Evolutionary conservation across 2,797 vertebrate species (phyloP), one percentile per base, ranked within the genome.

Genomic region (Acrossocheilus wenchowensis): DNA sequence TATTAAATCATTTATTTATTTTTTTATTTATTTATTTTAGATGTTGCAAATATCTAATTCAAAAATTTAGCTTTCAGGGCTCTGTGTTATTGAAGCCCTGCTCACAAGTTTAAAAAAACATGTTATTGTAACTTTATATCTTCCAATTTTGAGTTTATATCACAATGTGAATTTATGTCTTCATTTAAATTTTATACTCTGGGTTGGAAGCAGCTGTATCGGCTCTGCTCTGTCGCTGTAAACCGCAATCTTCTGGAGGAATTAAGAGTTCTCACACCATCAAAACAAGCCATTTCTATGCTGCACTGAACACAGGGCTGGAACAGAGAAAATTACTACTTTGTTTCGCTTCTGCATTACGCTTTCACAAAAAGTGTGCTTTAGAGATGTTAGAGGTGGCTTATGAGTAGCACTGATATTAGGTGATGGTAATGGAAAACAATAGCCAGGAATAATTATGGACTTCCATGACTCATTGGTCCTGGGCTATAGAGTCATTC

Each of bases 401-500:
- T 77, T 74, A 14, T 15, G 45, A 34, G 43, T 50, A 83, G 50
- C 52, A 23, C 71, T 77, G 36, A 77, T 81, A 78, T 77, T 83
- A 81, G 72, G 86, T 71, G 50, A 73, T n/a, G 41, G 50, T 78
- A 85, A 86, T 79, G 52, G 71, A 71, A 72, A 66, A 68, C 66
- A 86, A 78, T 86, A n/a, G 45, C 66, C 12, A 7, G 64, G 45
- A 77, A 79, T 86, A 86, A 86, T 87, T 71, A 77, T 39, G 23
- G 71, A 50, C 57, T 78, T 85, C 74, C 68, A 77, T 78, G 86
- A 82, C 41, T 89, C 79, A 79, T 89, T 87, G 80, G 50, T 50
- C 71, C 66, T 36, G 60, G 17, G 68, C 19, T 81, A 39, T n/a
- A 41, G 39, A 69, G 48, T 74, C 7, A 17, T 26, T 64, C 64